Percentiles rank a stretch among this genome's conserved stretches.
phyloP scores from a whole-genome alignment of 2,888 invertebrate species.

The Dysmachus trigonus region DNA sequence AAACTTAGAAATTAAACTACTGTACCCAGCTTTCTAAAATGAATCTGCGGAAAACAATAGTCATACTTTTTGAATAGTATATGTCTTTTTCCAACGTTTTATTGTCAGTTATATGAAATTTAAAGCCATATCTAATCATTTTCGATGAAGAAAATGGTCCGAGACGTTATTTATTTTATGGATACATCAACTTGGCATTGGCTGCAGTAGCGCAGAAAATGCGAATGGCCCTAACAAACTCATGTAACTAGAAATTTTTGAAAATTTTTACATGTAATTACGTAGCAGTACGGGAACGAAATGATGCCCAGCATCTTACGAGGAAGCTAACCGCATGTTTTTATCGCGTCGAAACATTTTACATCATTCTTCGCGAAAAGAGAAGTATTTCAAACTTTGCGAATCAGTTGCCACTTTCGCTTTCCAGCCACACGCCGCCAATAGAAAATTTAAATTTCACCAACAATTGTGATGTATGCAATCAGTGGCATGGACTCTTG shows the following conservation, averaged over 20 bases:
- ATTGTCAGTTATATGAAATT: neutral
- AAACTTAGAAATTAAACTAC: neutral
- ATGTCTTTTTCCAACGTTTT: neutral
- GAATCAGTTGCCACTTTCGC: conserved; percentile 12
- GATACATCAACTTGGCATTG: neutral
- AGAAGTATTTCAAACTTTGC: conserved; percentile 1
- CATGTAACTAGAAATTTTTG: neutral
- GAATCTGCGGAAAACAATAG: neutral
- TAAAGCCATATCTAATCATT: neutral
- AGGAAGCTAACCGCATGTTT: neutral
- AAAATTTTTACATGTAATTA: neutral
- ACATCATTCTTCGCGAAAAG: conserved; percentile 5
- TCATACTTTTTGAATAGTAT: neutral
- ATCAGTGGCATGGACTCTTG: neutral
- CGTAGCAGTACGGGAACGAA: neutral
- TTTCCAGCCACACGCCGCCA: neutral
- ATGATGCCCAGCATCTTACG: neutral
- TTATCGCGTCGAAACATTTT: neutral
- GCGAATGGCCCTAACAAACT: neutral
- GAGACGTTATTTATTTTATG: neutral
- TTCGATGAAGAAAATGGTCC: neutral
- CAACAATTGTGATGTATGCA: conserved; percentile 11
- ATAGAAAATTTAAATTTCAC: conserved; percentile 7
- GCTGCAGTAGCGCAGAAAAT: neutral
- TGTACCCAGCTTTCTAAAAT: neutral